Conservation (phyloP, 2,888 invertebrate species). For the Idaea aversata region DNA sequence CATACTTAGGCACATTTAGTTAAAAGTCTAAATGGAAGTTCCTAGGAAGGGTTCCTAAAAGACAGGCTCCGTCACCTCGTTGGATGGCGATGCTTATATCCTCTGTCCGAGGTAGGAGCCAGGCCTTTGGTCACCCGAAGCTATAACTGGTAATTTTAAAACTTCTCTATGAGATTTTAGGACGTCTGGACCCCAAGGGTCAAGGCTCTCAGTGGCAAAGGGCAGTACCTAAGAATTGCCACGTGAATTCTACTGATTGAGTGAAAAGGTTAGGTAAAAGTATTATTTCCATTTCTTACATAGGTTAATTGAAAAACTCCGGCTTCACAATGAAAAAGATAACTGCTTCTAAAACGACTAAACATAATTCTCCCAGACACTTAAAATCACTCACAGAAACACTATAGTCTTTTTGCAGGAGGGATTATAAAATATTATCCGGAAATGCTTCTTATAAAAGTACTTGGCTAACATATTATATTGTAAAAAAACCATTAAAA, state of each 20-base stretch:
- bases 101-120: too few species aligned
- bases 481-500: neutral
- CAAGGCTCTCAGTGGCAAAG: too few species aligned
- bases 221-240: too few species aligned
- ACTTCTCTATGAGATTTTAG: too few species aligned
- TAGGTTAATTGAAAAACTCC: neutral
- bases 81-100: too few species aligned
- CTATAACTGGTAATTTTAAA: too few species aligned
- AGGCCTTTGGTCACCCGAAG: too few species aligned
- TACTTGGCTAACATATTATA: neutral
- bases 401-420: neutral
- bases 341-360: neutral
- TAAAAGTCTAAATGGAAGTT: too few species aligned
- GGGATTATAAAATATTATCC: constrained; percentile 6
- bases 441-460: neutral
- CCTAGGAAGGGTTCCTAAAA: too few species aligned
- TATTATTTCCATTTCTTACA: neutral
- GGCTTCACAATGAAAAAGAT: neutral
- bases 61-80: too few species aligned
- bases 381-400: neutral
- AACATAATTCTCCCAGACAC: neutral
- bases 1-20: too few species aligned
- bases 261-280: neutral
- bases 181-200: too few species aligned
- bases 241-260: neutral